Base-by-base conservation (phyloP, 2,113 vertebrate genomes). In the Embiotoca jacksoni region DNA sequence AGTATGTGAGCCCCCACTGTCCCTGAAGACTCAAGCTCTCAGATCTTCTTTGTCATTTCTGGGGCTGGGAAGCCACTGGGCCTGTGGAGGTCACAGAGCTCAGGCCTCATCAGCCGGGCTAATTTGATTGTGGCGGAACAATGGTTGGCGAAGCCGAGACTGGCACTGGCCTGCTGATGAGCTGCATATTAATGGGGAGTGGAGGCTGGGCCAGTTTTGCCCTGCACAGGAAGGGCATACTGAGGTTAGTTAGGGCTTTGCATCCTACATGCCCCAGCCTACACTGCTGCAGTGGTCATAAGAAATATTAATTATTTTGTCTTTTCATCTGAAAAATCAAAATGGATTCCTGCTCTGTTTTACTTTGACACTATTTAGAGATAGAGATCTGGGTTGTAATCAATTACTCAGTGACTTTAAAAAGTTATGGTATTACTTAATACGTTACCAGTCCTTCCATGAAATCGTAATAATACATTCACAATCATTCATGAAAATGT, bases 101-200 rank as follows among this genome's bases (percentile, higher is more conserved):
- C 93, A 95, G 96, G 95, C 95, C 96, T 96, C 96, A 95, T 96
- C 96, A 97, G 95, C 92, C 80, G 93, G 95, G 95, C 96, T 99
- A 97, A 99, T 98, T 97, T 97, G 96, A 98, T 97, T 96, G 96
- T 95, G 94, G 93, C 69, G 91, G 96, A 97, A 98, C 96, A 97
- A 97, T 96, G 95, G 95, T 93, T 81, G 69, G 85, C 33, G 63
- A 75, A 71, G 82, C 71, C 23, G 54, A 84, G 78, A 76, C 64
- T 23, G 71, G 64, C 56, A n/a, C 80, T 65, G 68, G 70, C 58
- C 56, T 46, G 66, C 67, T 81, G 84, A 84, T 55, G 68, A 69
- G 69, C 68, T 78, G 90, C 89, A 93, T 90, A 87, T 77, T 90
- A 93, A 91, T 93, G 76, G 10, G 2, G n/a, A 4, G 13, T 47